Base-by-base conservation (phyloP, 2,888 invertebrate species). In the Pardosa pseudoannulata region DNA sequence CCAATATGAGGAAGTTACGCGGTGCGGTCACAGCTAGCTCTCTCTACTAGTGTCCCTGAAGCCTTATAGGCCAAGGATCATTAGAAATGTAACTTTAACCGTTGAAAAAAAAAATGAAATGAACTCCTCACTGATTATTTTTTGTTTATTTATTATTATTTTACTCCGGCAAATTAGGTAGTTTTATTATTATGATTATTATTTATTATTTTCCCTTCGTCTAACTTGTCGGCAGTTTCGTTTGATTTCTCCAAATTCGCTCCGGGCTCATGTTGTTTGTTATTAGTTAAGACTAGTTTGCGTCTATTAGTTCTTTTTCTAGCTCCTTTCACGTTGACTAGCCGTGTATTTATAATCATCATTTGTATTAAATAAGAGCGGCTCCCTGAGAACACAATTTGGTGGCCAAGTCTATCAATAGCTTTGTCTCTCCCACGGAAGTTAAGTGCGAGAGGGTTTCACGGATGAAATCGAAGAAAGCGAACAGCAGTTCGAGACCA, bases 21-120 rank as follows among this genome's bases (percentile, higher is more conserved):
- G 3, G 32, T 28, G 67, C 27, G 41, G 67, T 76, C 65, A n/a
- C n/a, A n/a, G n/a, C n/a, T n/a, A 50, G 50, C 9, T 41, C 41
- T 5, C 36, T 36, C n/a, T 68, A 41, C 32, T 13, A n/a, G 39
- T 65, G 67, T 67, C 67, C 76, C 29, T 46, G 46, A 76, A 76
- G 65, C 31, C 75, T 67, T 65, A 29, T 31, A 76, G 67, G 67
- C 67, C 65, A 67, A 67, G 76, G 67, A 67, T 67, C 67, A 50
- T 76, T 75, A 75, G 28, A 65, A 75, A 68, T 28, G 67, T 36
- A 32, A 41, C 70, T 36, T n/a, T 65, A n/a, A 13, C 23, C 11
- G 56, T 56, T 19, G 56, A 56, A 56, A 56, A 56, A 56, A n/a
- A n/a, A n/a, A n/a, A n/a, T n/a, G n/a, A n/a, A n/a, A n/a, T n/a